Evolutionary conservation across 2,113 vertebrate genomes (phyloP).

Genomic region (Tyto alba): DNA sequence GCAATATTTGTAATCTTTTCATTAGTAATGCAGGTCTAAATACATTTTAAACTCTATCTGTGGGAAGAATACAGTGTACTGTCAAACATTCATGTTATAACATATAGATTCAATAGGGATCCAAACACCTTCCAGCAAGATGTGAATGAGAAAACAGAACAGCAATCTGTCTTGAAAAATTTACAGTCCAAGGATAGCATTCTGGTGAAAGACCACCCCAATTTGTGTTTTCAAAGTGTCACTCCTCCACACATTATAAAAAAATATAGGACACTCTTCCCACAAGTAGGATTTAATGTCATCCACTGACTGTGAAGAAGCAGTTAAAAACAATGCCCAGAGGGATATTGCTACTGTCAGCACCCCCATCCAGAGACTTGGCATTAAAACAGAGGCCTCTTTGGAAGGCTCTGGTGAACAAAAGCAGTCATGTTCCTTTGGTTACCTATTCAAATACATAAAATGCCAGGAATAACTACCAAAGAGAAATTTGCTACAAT

Average conservation of each 20-base stretch:
- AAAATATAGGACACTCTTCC: slow-evolving; percentile 16
- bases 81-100: background rate
- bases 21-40: background rate
- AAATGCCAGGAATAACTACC: background rate
- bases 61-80: background rate
- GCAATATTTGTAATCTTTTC: background rate
- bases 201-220: slow-evolving; percentile 14
- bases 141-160: background rate
- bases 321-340: background rate
- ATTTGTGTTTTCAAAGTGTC: background rate
- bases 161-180: slow-evolving; percentile 20
- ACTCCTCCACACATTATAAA: background rate
- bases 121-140: background rate
- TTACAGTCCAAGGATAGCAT: background rate
- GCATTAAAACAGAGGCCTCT: background rate
- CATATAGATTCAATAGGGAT: background rate
- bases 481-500: background rate
- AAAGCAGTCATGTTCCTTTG: background rate
- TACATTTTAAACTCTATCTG: background rate
- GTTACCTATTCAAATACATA: background rate
- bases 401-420: background rate
- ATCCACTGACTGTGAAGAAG: background rate
- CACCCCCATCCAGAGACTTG: background rate
- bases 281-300: background rate
- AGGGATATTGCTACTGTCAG: background rate